Percentiles rank a stretch among this genome's conserved stretches.
Conservation (phyloP, 2,797 vertebrate genomes). For the Poliocrania exsul region DNA sequence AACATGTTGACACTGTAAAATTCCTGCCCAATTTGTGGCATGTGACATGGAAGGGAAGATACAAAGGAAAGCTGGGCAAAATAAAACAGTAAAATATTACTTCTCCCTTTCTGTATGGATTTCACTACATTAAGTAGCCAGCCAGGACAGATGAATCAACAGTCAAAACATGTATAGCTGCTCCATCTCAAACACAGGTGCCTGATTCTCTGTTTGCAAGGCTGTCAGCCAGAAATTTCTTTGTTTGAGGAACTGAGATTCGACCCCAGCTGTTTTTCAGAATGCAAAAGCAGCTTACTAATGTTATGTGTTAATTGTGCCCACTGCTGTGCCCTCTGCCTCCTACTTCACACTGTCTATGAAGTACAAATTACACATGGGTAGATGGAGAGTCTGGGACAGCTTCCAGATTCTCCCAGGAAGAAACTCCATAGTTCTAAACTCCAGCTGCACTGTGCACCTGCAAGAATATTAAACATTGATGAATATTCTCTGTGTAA, state of each 20-base stretch:
- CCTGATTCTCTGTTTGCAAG: neutral
- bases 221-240: neutral
- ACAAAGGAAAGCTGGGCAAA: neutral
- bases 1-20: neutral
- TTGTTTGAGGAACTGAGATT: neutral
- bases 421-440: neutral
- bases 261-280: slow-evolving; percentile 5
- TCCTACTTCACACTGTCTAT: neutral
- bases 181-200: neutral
- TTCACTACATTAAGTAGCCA: neutral
- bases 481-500: neutral
- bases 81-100: neutral
- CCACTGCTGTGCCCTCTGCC: neutral
- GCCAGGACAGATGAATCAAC: neutral
- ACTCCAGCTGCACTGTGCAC: neutral
- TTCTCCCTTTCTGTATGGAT: neutral
- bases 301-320: neutral
- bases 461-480: neutral
- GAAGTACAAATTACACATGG: neutral
- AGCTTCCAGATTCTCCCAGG: neutral
- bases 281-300: neutral
- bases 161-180: neutral
- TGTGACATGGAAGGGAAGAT: neutral
- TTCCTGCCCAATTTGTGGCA: neutral
- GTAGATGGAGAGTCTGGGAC: neutral